Percentiles rank a stretch among this genome's conserved stretches.
phyloP scores from a whole-genome alignment of 2,888 invertebrate species.

The Aphrophora alni region DNA sequence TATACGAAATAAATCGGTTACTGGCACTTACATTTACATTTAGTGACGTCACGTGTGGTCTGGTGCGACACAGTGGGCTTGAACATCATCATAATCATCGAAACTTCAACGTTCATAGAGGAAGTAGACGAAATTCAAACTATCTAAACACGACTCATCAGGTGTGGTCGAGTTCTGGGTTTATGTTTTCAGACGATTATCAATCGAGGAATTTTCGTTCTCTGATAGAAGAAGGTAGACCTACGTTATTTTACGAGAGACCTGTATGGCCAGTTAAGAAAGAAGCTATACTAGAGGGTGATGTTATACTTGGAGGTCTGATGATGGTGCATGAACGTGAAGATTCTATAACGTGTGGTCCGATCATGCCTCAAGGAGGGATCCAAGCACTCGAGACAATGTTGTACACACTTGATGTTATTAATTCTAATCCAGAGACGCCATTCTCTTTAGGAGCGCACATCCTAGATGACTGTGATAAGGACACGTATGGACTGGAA shows the following conservation, averaged over 20 bases:
- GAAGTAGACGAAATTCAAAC: not conserved
- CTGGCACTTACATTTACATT: not conserved
- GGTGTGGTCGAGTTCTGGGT: no score
- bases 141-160: no score
- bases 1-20: not conserved
- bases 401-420: slow-evolving; percentile 86
- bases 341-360: slow-evolving; percentile 87
- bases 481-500: slow-evolving; percentile 93
- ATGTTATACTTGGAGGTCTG: slow-evolving; percentile 85
- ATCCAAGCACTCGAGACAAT: slow-evolving; percentile 88
- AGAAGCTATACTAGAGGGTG: slow-evolving; percentile 87
- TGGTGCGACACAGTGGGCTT: not conserved
- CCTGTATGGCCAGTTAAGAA: slow-evolving; percentile 79
- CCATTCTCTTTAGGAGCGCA: slow-evolving; percentile 84
- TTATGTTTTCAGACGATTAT: not conserved
- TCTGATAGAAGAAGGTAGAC: not conserved
- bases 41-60: not conserved
- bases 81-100: not conserved
- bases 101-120: not conserved
- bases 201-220: not conserved
- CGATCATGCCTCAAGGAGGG: slow-evolving; percentile 93
- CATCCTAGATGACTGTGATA: slow-evolving; percentile 93
- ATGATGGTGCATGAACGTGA: slow-evolving; percentile 96
- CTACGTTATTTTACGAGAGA: not conserved
- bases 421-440: slow-evolving; percentile 69